phyloP scores from a whole-genome alignment of 2,113 vertebrate genomes.

The Oxyruncus cristatus region DNA sequence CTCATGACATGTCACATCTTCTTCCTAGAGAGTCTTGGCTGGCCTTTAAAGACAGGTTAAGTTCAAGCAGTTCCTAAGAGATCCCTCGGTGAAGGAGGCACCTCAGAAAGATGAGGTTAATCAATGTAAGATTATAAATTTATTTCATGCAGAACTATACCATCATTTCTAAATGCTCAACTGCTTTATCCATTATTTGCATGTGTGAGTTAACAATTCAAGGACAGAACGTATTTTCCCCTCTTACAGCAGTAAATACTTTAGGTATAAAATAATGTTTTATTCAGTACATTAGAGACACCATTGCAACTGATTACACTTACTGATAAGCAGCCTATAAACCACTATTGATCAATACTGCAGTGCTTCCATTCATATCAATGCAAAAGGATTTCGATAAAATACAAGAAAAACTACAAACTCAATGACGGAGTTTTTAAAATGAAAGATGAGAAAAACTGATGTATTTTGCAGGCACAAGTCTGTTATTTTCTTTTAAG shows the following conservation, averaged over 20 bases:
- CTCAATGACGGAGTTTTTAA: background rate
- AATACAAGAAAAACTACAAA: background rate
- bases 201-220: background rate
- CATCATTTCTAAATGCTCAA: background rate
- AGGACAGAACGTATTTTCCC: background rate
- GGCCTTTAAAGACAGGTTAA: background rate
- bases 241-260: background rate
- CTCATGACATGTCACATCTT: background rate
- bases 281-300: background rate
- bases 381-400: background rate
- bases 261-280: background rate
- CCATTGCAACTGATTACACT: background rate
- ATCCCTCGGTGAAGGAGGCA: background rate
- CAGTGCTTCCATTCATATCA: background rate
- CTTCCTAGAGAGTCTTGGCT: background rate
- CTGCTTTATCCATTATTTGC: background rate
- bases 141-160: background rate
- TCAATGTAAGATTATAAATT: background rate
- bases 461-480: background rate
- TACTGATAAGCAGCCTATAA: background rate
- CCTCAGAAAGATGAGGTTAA: background rate
- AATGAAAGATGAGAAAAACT: background rate
- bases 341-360: background rate
- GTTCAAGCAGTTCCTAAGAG: background rate
- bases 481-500: background rate